These are phyloP conservation scores for Eupeodes luniger DNA, from an alignment of 2,888 invertebrate species.

Conservation along the genomic window DNA sequence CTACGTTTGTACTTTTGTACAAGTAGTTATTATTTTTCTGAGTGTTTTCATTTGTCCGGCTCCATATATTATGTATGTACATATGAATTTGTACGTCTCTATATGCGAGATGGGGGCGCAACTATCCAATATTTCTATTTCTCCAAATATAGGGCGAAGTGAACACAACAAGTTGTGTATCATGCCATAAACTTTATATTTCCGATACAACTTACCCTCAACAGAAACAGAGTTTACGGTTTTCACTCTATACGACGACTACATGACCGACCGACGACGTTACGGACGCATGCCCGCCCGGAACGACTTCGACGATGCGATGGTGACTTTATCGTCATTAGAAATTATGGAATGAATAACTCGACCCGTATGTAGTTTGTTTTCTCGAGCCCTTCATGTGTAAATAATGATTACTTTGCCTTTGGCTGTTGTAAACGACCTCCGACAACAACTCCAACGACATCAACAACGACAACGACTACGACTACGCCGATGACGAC, in stretches of 20 bases:
- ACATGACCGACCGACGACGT: no score
- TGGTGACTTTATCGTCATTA: conserved; percentile 26
- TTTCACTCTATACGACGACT: not conserved
- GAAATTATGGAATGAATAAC: conserved; percentile 37
- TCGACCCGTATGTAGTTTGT: conserved; percentile 25
- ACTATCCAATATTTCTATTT: not conserved
- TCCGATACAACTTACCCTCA: conserved; percentile 44
- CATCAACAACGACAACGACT: not conserved
- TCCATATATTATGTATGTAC: no score
- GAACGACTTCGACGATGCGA: not conserved
- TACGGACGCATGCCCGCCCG: no score
- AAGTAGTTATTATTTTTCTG: not conserved
- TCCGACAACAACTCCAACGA: not conserved
- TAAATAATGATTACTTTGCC: conserved; percentile 58
- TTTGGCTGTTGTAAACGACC: conserved; percentile 33
- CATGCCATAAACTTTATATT: conserved; percentile 36
- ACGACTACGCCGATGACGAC: not conserved
- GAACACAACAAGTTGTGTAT: conserved; percentile 28
- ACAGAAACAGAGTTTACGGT: not conserved
- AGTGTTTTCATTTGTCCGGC: conserved; percentile 10
- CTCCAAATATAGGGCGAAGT: not conserved
- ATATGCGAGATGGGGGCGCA: conserved; percentile 1
- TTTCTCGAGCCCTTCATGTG: conserved; percentile 40
- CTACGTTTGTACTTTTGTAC: not conserved
- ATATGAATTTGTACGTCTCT: no score